Conservation (phyloP, 2,888 invertebrate genomes). For the Nemotelus pantherinus region DNA sequence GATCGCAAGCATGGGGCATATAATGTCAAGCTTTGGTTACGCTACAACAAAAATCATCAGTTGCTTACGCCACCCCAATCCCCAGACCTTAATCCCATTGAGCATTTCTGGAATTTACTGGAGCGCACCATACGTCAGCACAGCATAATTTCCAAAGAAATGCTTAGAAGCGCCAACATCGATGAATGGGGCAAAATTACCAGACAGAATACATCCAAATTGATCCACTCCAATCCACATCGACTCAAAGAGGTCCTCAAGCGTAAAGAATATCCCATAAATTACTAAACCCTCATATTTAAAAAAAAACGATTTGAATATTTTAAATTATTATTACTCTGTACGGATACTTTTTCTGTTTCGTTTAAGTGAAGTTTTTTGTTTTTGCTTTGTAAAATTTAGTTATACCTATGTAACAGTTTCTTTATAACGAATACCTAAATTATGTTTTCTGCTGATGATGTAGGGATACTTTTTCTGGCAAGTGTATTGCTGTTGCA, state of each 20-base stretch:
- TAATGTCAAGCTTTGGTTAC: constrained; percentile 33
- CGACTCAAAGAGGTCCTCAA: constrained; percentile 16
- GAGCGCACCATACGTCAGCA: constrained; percentile 40
- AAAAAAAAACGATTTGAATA: neutral
- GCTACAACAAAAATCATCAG: constrained; percentile 21
- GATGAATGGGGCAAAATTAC: constrained; percentile 37
- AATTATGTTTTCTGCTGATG: constrained; percentile 1
- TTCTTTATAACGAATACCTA: neutral
- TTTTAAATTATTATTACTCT: constrained; percentile 22
- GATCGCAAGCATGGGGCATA: constrained; percentile 45
- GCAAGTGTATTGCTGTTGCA: neutral
- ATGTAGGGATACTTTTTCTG: constrained; percentile 24
- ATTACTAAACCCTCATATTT: constrained; percentile 19
- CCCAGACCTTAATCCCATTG: constrained; percentile 49
- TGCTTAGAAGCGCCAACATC: constrained; percentile 11
- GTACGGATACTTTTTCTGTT: constrained; percentile 24
- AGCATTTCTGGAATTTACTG: constrained; percentile 48
- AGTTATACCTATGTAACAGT: constrained; percentile 20
- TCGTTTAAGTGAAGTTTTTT: constrained; percentile 24
- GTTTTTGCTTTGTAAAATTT: constrained; percentile 10
- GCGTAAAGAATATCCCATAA: constrained; percentile 23
- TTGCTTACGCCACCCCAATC: constrained; percentile 46
- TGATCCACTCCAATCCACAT: constrained; percentile 8
- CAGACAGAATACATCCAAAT: constrained; percentile 27
- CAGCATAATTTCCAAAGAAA: constrained; percentile 34